Evolutionary conservation across 2,797 vertebrate genomes (phyloP).

Genomic region (Chlorospingus semifuscus): DNA sequence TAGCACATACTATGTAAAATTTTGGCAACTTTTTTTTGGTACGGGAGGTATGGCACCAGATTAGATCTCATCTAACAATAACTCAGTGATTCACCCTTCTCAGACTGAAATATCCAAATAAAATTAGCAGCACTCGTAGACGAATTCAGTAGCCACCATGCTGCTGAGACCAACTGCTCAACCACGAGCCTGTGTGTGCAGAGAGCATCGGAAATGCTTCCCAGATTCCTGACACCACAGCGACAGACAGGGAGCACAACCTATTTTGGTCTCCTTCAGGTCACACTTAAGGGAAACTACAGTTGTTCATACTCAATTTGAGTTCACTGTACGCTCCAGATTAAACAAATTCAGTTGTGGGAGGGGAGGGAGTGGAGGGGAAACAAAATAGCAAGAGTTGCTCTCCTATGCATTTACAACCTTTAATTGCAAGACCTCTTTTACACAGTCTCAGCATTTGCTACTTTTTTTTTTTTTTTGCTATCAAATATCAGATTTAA

Average conservation of each 20-base stretch:
- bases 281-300: background rate
- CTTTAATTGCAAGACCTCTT: background rate
- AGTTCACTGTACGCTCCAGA: background rate
- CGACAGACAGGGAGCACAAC: background rate
- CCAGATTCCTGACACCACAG: background rate
- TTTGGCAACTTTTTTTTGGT: background rate
- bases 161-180: background rate
- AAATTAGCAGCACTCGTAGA: background rate
- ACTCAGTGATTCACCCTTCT: background rate
- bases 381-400: background rate
- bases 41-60: background rate
- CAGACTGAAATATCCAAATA: background rate
- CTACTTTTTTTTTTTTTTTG: background rate
- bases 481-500: background rate
- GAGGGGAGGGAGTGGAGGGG: rapidly evolving
- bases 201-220: background rate
- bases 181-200: background rate
- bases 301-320: background rate
- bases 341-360: background rate
- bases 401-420: rapidly evolving
- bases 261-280: background rate
- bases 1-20: rapidly evolving
- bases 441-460: background rate
- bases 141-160: background rate
- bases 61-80: background rate